A percentile compares a stretch with the other conserved stretches of the same genome.
These are phyloP conservation scores for Elachura formosa DNA, from an alignment of 2,113 vertebrate species.

Conservation along the genomic window DNA sequence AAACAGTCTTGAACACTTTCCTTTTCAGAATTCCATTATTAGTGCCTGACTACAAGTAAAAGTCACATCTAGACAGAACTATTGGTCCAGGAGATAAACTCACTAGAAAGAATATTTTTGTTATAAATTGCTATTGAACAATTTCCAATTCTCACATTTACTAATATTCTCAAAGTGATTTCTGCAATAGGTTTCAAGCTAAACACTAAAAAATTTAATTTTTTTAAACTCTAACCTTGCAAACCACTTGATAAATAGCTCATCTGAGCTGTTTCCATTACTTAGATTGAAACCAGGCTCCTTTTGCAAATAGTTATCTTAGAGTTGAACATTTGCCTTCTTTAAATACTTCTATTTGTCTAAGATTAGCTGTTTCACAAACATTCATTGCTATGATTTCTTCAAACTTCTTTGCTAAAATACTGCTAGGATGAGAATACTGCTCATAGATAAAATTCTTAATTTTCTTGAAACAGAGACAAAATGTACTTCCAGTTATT, in stretches of 20 bases:
- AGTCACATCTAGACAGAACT: not conserved
- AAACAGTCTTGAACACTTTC: not conserved
- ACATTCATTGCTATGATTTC: not conserved
- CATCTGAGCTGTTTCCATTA: not conserved
- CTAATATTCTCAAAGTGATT: not conserved
- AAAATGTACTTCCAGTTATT: not conserved
- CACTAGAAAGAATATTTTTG: not conserved
- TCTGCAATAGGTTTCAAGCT: not conserved
- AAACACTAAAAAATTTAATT: not conserved
- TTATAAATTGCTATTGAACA: not conserved
- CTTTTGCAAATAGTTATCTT: constrained; percentile 16
- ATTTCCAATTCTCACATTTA: not conserved
- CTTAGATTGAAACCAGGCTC: constrained; percentile 22
- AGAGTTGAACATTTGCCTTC: not conserved
- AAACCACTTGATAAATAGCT: constrained; percentile 15
- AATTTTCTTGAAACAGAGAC: not conserved
- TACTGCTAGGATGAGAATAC: not conserved
- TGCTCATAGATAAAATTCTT: not conserved
- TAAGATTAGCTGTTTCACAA: constrained; percentile 31
- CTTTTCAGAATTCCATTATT: not conserved
- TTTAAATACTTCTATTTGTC: constrained; percentile 36
- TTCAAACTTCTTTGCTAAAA: not conserved
- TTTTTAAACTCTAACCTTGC: not conserved
- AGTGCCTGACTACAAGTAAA: not conserved
- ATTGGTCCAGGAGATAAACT: not conserved